Evolutionary conservation across 1,140 invertebrate species (phyloP).

Genomic region (Pogonognathellus flavescens): DNA sequence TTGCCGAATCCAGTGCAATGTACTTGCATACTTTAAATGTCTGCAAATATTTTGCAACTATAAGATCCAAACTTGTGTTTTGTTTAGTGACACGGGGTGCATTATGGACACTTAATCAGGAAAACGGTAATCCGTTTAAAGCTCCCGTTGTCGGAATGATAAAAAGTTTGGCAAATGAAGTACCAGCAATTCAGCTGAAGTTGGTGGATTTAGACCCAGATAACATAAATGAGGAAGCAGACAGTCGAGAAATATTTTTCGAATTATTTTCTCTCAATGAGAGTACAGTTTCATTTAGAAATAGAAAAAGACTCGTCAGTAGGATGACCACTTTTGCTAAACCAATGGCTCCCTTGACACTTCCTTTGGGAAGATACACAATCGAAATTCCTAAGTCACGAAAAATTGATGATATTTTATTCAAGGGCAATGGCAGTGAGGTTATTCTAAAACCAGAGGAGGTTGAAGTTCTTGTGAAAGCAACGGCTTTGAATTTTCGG

Average conservation of each 20-base stretch:
- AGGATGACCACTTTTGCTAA: too few species aligned
- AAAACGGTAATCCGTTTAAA: background rate
- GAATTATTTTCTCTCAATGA: background rate
- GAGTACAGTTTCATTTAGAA: too few species aligned
- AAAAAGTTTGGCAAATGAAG: background rate
- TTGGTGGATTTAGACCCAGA: background rate
- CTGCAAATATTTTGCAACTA: background rate
- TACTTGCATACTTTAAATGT: background rate
- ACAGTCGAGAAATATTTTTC: background rate
- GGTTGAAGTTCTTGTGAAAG: too few species aligned
- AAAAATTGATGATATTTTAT: too few species aligned
- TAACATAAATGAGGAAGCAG: background rate
- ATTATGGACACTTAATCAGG: background rate
- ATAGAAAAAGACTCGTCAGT: too few species aligned
- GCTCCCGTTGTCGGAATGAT: background rate
- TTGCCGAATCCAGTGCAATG: background rate
- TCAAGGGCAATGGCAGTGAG: too few species aligned
- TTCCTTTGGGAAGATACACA: too few species aligned
- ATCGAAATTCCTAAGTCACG: too few species aligned
- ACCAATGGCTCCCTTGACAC: too few species aligned
- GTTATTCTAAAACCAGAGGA: too few species aligned
- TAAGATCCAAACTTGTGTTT: background rate
- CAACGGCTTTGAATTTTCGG: too few species aligned
- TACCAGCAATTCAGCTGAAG: background rate
- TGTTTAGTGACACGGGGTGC: background rate